Evolutionary conservation across 2,113 vertebrate species (phyloP).

Genomic region (Bothrops jararaca): DNA sequence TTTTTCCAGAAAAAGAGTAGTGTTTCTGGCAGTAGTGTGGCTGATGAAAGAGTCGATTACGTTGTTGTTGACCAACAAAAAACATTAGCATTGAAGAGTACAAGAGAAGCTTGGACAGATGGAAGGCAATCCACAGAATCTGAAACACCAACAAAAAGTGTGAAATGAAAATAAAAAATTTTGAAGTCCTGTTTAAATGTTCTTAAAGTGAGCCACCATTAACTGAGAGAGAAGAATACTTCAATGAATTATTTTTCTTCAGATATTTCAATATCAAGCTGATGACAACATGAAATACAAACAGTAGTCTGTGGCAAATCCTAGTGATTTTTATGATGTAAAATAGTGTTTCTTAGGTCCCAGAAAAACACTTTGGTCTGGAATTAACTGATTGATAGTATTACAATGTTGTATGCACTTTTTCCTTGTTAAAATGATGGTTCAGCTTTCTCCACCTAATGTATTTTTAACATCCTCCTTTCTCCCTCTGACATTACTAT

Average conservation of each 20-base stretch:
- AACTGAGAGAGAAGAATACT: neutral
- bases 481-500: slow-evolving; percentile 63
- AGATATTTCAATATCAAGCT: slow-evolving; percentile 33
- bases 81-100: slow-evolving; percentile 92
- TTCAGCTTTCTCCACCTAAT: slow-evolving; percentile 65
- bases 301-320: slow-evolving; percentile 64
- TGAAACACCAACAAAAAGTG: slow-evolving; percentile 82
- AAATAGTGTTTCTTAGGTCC: slow-evolving; percentile 60
- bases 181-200: slow-evolving; percentile 2
- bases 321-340: slow-evolving; percentile 63
- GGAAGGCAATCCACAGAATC: slow-evolving; percentile 93
- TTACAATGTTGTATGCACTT: slow-evolving; percentile 79
- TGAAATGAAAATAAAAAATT: slow-evolving; percentile 77
- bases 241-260: slow-evolving; percentile 19
- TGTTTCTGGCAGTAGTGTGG: slow-evolving; percentile 82
- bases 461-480: slow-evolving; percentile 54
- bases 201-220: slow-evolving; percentile 30
- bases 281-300: slow-evolving; percentile 30
- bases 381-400: slow-evolving; percentile 74
- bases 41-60: slow-evolving; percentile 96
- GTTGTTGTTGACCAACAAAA: slow-evolving; percentile 97
- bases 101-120: slow-evolving; percentile 94
- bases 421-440: slow-evolving; percentile 67
- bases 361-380: slow-evolving; percentile 59
- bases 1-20: slow-evolving; percentile 86